These are phyloP conservation scores for Leptopilina clavipes DNA, from an alignment of 1,140 invertebrate genomes.

Conservation along the genomic window DNA sequence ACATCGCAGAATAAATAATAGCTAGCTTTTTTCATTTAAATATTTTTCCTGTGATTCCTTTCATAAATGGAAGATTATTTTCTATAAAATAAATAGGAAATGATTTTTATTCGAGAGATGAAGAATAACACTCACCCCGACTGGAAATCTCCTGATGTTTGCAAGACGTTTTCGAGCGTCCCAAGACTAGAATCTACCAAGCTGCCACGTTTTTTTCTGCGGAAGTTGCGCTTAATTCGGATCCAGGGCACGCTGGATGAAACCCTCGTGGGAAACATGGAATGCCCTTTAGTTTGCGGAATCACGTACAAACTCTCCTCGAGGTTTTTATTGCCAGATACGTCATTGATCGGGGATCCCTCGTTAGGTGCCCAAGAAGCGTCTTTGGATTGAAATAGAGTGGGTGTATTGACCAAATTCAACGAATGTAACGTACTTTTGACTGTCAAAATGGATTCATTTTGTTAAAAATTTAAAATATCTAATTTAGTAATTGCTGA, in stretches of 20 bases:
- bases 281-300: constrained; percentile 39
- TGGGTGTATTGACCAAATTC: constrained; percentile 39
- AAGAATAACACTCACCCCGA: constrained; percentile 39
- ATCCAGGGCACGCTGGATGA: constrained; percentile 55
- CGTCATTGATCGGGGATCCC: constrained; percentile 39
- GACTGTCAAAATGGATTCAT: background rate
- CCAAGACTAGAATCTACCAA: constrained; percentile 40
- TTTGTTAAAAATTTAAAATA: background rate
- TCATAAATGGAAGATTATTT: too few species aligned
- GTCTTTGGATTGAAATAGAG: constrained; percentile 48
- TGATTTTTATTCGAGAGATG: background rate
- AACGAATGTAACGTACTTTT: constrained; percentile 41
- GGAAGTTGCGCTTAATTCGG: constrained; percentile 45
- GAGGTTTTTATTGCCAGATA: constrained; percentile 40
- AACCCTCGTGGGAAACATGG: constrained; percentile 42
- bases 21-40: too few species aligned
- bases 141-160: constrained; percentile 37
- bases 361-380: constrained; percentile 37
- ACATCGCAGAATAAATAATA: too few species aligned
- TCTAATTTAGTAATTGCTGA: background rate
- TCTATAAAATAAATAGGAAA: background rate
- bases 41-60: too few species aligned
- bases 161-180: constrained; percentile 42
- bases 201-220: constrained; percentile 45
- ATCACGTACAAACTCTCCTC: constrained; percentile 44